These are phyloP conservation scores for Podiceps cristatus DNA, from an alignment of 2,113 vertebrate species.

Conservation along the genomic window DNA sequence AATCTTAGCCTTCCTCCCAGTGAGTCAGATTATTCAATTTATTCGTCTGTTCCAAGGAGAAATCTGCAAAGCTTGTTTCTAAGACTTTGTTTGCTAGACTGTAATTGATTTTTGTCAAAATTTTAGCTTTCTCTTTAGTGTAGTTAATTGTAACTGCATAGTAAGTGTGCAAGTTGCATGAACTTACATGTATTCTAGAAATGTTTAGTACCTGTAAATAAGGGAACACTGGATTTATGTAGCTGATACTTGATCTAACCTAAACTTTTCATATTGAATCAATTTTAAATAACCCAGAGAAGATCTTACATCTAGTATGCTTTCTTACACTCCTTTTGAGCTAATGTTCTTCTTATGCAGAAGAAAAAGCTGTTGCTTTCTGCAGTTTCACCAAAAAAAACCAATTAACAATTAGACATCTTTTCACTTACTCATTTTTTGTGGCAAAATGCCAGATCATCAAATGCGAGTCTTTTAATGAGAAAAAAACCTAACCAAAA, in stretches of 20 bases:
- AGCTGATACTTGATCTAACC: not conserved
- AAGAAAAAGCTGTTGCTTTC: not conserved
- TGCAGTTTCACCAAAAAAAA: not conserved
- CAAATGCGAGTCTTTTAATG: not conserved
- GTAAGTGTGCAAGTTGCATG: not conserved
- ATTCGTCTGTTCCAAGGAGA: not conserved
- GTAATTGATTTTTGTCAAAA: not conserved
- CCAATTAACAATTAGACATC: not conserved
- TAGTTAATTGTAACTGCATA: not conserved
- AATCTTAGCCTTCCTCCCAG: not conserved
- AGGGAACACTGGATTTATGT: not conserved
- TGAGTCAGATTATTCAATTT: not conserved
- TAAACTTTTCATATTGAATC: not conserved
- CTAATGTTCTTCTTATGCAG: not conserved
- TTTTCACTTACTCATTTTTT: not conserved
- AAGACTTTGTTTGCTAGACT: not conserved
- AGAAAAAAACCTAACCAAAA: not conserved
- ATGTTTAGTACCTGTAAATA: not conserved
- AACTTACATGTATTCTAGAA: not conserved
- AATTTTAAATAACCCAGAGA: not conserved
- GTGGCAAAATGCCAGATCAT: not conserved
- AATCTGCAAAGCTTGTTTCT: not conserved
- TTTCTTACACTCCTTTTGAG: not conserved
- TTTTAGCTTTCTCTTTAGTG: not conserved
- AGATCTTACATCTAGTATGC: not conserved